A percentile compares a stretch with the other conserved stretches of the same genome.
phyloP scores from a whole-genome alignment of 2,888 invertebrate species.

The Thereva unica region DNA sequence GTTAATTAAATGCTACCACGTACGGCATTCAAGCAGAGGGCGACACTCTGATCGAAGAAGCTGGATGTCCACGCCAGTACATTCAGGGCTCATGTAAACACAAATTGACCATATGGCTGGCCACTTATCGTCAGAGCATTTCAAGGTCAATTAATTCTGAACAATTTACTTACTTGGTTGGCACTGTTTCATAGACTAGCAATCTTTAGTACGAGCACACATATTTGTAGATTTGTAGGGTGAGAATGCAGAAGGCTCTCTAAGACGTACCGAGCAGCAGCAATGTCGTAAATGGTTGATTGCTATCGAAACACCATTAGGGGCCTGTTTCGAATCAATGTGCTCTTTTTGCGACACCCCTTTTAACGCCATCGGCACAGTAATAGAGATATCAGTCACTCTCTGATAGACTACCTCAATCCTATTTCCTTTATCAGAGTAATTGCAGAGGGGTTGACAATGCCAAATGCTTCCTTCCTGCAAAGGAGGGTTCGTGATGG shows the following conservation, averaged over 20 bases:
- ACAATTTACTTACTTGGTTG: conserved; percentile 35
- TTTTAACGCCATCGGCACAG: conserved; percentile 27
- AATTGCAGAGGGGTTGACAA: conserved; percentile 12
- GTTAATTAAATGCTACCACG: conserved; percentile 56
- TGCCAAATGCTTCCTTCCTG: conserved; percentile 12
- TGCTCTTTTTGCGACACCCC: conserved; percentile 8
- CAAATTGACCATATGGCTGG: conserved; percentile 42
- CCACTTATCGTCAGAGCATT: conserved; percentile 41
- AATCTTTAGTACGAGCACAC: background rate
- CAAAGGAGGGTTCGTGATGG: conserved; percentile 6
- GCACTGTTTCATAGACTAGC: background rate
- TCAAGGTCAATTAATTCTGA: conserved; percentile 42
- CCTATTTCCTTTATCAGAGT: background rate
- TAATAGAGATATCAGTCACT: conserved; percentile 29
- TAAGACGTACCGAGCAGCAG: background rate
- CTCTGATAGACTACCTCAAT: conserved; percentile 8
- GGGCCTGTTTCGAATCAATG: conserved; percentile 13
- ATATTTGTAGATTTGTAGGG: too few species aligned
- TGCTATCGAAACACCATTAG: conserved; percentile 39
- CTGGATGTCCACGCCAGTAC: background rate
- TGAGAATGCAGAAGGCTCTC: too few species aligned
- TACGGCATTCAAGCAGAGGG: conserved; percentile 31
- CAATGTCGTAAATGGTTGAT: conserved; percentile 23
- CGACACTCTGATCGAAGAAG: background rate
- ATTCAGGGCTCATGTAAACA: conserved; percentile 36